Conservation (phyloP, 2,888 invertebrate species). For the Seira ritae region DNA sequence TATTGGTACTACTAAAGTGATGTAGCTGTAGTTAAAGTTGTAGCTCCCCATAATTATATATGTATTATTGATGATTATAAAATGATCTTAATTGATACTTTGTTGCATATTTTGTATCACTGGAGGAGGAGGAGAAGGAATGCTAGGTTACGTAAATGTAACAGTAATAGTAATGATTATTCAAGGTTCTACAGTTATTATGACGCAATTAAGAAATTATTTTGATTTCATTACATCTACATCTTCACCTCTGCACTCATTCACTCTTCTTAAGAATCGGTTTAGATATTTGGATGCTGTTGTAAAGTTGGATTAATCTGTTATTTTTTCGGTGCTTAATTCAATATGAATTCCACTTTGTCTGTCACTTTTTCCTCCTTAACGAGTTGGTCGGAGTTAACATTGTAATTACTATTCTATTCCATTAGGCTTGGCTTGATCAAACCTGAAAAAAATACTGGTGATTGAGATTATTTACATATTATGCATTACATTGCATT, state of each 20-base stretch:
- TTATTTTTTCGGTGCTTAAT: too few relatives aligned
- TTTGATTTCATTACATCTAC: not conserved
- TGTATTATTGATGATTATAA: slow-evolving; percentile 24
- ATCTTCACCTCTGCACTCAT: not conserved
- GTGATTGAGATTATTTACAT: not conserved
- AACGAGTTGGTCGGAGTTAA: slow-evolving; percentile 36
- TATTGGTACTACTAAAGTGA: too few relatives aligned
- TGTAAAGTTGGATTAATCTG: too few relatives aligned
- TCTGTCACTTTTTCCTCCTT: not conserved
- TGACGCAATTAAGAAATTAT: slow-evolving; percentile 45
- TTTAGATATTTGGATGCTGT: too few relatives aligned
- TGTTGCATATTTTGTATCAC: not conserved
- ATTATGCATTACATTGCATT: not conserved
- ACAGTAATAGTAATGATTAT: not conserved
- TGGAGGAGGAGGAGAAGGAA: slow-evolving; percentile 13
- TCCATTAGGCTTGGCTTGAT: not conserved
- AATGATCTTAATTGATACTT: slow-evolving; percentile 14
- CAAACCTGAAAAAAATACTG: too few relatives aligned
- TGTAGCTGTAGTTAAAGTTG: too few relatives aligned
- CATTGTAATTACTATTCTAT: slow-evolving; percentile 31
- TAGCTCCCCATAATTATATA: not conserved
- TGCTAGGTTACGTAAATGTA: slow-evolving; percentile 6
- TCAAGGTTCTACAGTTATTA: slow-evolving; percentile 23
- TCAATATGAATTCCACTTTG: too few relatives aligned
- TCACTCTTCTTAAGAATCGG: too few relatives aligned